Evolutionary conservation across 2,888 invertebrate species (phyloP), one percentile per base, ranked within the genome.

Genomic region (Cephus pygmeus): DNA sequence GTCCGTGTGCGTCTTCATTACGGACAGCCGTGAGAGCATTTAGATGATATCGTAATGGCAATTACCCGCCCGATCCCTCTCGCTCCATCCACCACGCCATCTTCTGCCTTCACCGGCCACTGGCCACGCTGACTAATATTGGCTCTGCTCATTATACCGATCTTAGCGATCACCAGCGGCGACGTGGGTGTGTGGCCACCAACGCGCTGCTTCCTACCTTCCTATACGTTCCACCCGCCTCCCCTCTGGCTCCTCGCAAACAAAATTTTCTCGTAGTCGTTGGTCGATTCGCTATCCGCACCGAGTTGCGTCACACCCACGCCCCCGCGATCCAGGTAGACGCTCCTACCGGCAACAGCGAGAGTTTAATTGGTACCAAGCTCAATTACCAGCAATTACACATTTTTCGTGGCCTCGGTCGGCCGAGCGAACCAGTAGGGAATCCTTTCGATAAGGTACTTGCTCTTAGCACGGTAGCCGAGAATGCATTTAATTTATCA

Each of bases 11-110:
- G 82, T 88, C 88, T 87, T 87, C 87, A 85, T 87, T 86, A 87
- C 83, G 82, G 82, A 87, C 83, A 85, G 80, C 85, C 85, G 87
- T 88, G 87, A 88, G 88, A 88, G 87, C 86, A 84, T 88, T 87
- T 86, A 87, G 89, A 88, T 88, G 86, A 86, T 88, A 89, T 89
- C 88, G 85, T 83, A 83, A 85, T 84, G 85, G 87, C 87, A 88
- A 88, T 88, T 88, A 87, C 84, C 80, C 15, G 82, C 77, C 82
- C 81, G 85, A 84, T 86, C 82, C 83, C 78, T 83, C 82, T 79
- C 79, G 71, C 68, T 31, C 75, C 69, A 77, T 73, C 79, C 12
- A 74, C 69, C n/a, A 34, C n/a, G 36, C 68, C 35, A 35, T 75
- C 56, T 75, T 78, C 69, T 34, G 40, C 79, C 83, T 85, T 83